Conservation (phyloP, 2,113 vertebrate species). For the Alligator sinensis region DNA sequence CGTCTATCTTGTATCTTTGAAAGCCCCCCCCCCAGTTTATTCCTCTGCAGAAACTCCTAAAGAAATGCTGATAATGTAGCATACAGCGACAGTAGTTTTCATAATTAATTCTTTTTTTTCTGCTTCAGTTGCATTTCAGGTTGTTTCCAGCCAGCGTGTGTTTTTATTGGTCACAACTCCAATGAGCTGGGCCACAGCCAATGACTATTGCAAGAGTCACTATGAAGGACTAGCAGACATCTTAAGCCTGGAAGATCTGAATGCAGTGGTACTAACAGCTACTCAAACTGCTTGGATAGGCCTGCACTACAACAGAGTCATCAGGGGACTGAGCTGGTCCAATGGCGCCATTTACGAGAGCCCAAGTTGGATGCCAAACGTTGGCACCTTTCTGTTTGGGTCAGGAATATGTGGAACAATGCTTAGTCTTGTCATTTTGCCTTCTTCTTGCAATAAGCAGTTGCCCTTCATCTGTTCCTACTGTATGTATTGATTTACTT, state of each 20-base stretch:
- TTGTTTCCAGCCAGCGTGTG: neutral
- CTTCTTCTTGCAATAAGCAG: neutral
- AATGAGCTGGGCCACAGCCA: slow-evolving; percentile 12
- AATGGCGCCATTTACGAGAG: neutral
- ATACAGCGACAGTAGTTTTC: no score
- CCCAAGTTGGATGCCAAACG: neutral
- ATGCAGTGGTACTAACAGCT: fast-evolving
- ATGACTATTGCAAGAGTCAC: neutral
- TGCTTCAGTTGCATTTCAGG: neutral
- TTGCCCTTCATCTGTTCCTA: slow-evolving; percentile 50
- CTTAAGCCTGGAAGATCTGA: neutral
- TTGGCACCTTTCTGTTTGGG: neutral
- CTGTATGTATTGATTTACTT: neutral
- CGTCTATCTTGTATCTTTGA: neutral
- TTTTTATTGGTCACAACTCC: neutral
- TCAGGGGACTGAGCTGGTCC: neutral
- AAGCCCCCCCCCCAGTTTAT: neutral
- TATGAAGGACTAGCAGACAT: neutral
- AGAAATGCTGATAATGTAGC: neutral
- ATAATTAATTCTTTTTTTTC: neutral
- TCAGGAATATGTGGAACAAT: slow-evolving; percentile 8
- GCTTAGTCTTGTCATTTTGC: neutral
- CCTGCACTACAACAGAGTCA: neutral
- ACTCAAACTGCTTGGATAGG: neutral
- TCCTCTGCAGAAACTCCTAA: neutral